Conservation (phyloP, 2,797 vertebrate species). For the Falco naumanni region DNA sequence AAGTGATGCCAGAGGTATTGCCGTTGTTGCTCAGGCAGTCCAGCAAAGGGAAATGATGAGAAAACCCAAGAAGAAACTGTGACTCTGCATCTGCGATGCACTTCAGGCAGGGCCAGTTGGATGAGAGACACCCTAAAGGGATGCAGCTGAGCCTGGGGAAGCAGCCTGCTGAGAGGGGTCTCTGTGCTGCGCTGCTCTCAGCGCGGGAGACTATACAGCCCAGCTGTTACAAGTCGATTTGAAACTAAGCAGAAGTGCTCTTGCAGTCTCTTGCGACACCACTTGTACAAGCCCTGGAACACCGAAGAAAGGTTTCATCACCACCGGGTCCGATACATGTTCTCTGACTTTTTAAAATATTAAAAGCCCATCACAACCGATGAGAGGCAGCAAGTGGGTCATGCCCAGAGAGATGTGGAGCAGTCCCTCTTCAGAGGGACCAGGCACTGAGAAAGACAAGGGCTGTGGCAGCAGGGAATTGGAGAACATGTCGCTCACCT, state of each 20-base stretch:
- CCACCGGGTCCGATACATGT: fast-evolving
- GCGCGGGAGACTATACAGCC: background rate
- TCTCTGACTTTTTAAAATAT: background rate
- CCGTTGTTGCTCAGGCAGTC: background rate
- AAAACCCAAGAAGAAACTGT: background rate
- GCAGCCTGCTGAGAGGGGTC: background rate
- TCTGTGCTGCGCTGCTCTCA: background rate
- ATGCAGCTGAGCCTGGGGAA: background rate
- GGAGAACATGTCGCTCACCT: fast-evolving
- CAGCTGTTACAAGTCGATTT: background rate
- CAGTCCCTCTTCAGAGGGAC: background rate
- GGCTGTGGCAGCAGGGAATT: background rate
- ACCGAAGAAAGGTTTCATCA: background rate
- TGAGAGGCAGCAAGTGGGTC: background rate
- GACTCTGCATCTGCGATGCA: background rate
- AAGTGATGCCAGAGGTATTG: background rate
- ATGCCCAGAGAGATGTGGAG: background rate
- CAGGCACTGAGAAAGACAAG: background rate
- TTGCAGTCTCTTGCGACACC: background rate
- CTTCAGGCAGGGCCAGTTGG: background rate
- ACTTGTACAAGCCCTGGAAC: background rate
- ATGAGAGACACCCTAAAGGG: background rate
- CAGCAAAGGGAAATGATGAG: background rate
- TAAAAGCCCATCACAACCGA: background rate
- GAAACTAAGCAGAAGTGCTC: background rate